These are phyloP conservation scores for Hoplodrina blanda DNA, from an alignment of 2,888 invertebrate species.

Conservation along the genomic window DNA sequence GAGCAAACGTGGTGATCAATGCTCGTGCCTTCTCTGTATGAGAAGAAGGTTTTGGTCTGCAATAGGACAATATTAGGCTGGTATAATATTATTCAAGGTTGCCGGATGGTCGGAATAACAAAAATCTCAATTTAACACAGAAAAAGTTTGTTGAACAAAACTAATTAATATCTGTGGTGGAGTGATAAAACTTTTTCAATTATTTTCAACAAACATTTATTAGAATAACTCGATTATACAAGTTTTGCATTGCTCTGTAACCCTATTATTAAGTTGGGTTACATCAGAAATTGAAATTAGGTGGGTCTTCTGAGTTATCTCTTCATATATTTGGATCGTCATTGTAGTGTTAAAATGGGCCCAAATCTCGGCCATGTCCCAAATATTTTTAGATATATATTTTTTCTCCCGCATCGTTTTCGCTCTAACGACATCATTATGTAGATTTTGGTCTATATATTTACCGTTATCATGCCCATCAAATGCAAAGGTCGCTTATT, in stretches of 20 bases:
- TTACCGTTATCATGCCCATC: slow-evolving; percentile 60
- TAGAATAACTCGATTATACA: slow-evolving; percentile 52
- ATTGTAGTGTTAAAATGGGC: slow-evolving; percentile 35
- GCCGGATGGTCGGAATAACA: slow-evolving; percentile 21
- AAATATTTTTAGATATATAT: slow-evolving; percentile 54
- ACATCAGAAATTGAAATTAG: slow-evolving; percentile 62
- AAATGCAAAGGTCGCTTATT: slow-evolving; percentile 67
- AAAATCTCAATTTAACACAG: slow-evolving; percentile 15
- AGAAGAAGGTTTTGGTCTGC: too few species aligned
- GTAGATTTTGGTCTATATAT: slow-evolving; percentile 71
- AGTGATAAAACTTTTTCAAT: slow-evolving; percentile 62
- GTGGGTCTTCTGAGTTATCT: slow-evolving; percentile 41
- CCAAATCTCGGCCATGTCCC: slow-evolving; percentile 40
- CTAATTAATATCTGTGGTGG: slow-evolving; percentile 52
- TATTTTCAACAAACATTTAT: slow-evolving; percentile 52
- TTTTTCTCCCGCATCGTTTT: slow-evolving; percentile 45
- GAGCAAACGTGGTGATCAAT: too few species aligned
- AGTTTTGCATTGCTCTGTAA: slow-evolving; percentile 46
- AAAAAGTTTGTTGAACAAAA: slow-evolving; percentile 40
- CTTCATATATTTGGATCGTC: slow-evolving; percentile 41
- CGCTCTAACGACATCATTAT: slow-evolving; percentile 74
- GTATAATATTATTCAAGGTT: slow-evolving; percentile 62
- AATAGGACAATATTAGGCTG: too few species aligned
- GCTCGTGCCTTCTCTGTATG: too few species aligned
- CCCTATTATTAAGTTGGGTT: slow-evolving; percentile 50